Percentiles rank a stretch among this genome's conserved stretches.
phyloP scores from a whole-genome alignment of 2,113 vertebrate genomes.

The Syrmaticus mikado region DNA sequence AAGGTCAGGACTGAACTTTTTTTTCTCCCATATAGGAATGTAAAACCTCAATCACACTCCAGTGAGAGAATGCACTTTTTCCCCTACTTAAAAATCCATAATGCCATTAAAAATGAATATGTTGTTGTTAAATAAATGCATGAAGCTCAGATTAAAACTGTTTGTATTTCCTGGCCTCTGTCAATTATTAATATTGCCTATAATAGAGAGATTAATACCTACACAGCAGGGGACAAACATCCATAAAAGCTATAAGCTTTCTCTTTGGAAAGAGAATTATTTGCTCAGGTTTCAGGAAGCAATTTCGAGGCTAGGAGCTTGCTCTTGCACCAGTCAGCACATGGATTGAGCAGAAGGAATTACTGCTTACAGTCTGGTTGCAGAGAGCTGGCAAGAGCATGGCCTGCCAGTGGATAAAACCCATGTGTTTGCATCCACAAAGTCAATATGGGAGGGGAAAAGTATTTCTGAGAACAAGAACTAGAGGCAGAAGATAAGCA shows the following conservation, averaged over 20 bases:
- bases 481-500: slow-evolving; percentile 53
- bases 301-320: not conserved
- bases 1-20: slow-evolving; percentile 49
- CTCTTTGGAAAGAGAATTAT: not conserved
- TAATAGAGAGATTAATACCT: slow-evolving; percentile 37
- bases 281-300: slow-evolving; percentile 57
- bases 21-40: slow-evolving; percentile 33
- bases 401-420: not conserved
- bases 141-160: slow-evolving; percentile 37
- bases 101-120: slow-evolving; percentile 59
- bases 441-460: slow-evolving; percentile 22
- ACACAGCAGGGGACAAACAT: not conserved
- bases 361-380: not conserved
- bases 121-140: slow-evolving; percentile 48
- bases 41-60: slow-evolving; percentile 28
- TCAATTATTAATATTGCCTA: slow-evolving; percentile 50
- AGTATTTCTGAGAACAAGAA: slow-evolving; percentile 22
- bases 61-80: slow-evolving; percentile 9
- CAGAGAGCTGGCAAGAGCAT: not conserved
- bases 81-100: slow-evolving; percentile 42
- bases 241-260: slow-evolving; percentile 20
- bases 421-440: not conserved
- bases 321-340: not conserved
- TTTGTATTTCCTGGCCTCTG: slow-evolving; percentile 41
- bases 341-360: not conserved